Conservation (phyloP, 2,797 vertebrate genomes). For the Menidia menidia region DNA sequence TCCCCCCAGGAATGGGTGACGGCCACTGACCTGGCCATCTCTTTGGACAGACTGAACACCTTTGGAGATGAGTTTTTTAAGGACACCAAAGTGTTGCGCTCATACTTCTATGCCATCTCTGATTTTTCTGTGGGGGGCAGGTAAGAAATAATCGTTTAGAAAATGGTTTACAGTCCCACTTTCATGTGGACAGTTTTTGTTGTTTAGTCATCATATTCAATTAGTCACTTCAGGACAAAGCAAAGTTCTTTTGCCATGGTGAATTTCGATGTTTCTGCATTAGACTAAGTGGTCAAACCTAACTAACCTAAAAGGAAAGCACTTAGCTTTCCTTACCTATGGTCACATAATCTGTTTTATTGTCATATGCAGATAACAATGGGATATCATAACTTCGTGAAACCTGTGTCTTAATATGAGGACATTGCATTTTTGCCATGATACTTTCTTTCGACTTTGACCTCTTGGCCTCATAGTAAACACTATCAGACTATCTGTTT, state of each 20-base stretch:
- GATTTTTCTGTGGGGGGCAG: constrained; percentile 95
- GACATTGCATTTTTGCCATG: too few species aligned
- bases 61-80: constrained; percentile 97
- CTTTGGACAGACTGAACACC: constrained; percentile 92
- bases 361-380: too few species aligned
- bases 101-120: constrained; percentile 93
- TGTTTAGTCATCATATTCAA: neutral
- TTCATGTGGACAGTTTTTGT: neutral
- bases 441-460: too few species aligned
- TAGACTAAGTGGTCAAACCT: too few species aligned
- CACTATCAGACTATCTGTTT: too few species aligned
- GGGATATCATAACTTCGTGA: too few species aligned
- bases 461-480: too few species aligned
- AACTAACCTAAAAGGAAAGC: neutral
- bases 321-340: neutral
- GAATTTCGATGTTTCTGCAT: too few species aligned
- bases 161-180: neutral
- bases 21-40: constrained; percentile 92
- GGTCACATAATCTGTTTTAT: too few species aligned
- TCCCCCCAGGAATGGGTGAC: constrained; percentile 92
- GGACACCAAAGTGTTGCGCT: constrained; percentile 91
- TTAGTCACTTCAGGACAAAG: neutral
- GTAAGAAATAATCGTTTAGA: constrained; percentile 75
- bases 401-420: too few species aligned
- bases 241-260: neutral